Base-by-base conservation (phyloP, 2,113 vertebrate genomes). In the Callaeas wilsoni region DNA sequence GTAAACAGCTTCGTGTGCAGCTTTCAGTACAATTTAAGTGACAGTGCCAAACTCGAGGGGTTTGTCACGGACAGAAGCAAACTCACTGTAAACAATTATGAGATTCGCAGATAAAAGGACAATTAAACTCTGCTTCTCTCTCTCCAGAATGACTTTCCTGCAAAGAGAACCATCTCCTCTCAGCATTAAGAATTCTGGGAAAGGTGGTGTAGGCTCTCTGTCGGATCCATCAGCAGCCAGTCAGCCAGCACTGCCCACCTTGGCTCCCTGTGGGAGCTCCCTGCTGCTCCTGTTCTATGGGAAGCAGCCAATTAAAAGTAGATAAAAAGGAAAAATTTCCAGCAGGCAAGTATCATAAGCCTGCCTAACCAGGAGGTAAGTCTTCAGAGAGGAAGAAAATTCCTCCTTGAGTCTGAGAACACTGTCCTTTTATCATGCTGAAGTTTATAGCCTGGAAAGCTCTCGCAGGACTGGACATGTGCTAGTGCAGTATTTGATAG, bases 261-360 rank as follows among this genome's bases (percentile, higher is more conserved):
- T 4, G 41, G 37, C 74, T 89, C 77, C 73, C 80, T 19, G 12
- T 2, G 75, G 70, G 78, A 94, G 49, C 86, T 93, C 63, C 95
- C 82, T 80, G 91, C 78, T 88, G 90, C 67, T 93, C 52, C 84
- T 63, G 7, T 29, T 77, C 73, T 6, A 8, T 3, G 46, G 44
- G 74, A 69, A 83, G 63, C 67, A 80, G 74, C 91, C 91, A 95
- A 93, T 96, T 94, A 89, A 67, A 69, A 91, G 70, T 57, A 53
- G 70, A 87, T 87, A 42, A 91, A 93, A 89, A 87, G 52, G 59
- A 70, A 88, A 80, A 74, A 67, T 70, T 94, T 93, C 55, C 85
- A 88, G 75, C 60, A 88, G 85, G 57, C 46, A 37, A 50, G 37
- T 67, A 77, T 65, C 67, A 67, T 27, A 84, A 56, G 44, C 10